These are phyloP conservation scores for Helicolenus hilgendorfi DNA, from an alignment of 2,797 vertebrate genomes.

Conservation along the genomic window DNA sequence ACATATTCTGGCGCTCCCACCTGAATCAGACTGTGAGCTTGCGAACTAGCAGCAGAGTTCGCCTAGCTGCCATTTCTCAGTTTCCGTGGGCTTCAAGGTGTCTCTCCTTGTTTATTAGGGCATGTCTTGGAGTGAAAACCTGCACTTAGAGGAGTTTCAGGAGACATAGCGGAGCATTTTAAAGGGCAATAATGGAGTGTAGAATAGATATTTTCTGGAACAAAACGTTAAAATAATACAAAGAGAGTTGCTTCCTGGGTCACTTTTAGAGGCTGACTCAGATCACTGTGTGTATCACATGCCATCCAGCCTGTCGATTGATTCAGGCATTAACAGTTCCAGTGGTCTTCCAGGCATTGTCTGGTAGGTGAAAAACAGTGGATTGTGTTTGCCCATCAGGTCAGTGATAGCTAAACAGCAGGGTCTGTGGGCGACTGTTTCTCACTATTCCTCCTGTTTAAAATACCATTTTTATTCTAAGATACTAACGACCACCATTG, in stretches of 20 bases:
- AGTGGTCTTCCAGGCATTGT: conserved; percentile 29
- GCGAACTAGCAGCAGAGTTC: conserved; percentile 35
- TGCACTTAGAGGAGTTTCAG: conserved; percentile 37
- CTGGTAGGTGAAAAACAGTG: conserved; percentile 22
- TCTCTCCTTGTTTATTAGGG: conserved; percentile 52
- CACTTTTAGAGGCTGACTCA: conserved; percentile 3
- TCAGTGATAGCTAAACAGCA: conserved; percentile 3
- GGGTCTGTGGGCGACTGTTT: not conserved
- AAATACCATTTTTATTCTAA: not conserved
- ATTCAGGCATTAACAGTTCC: conserved; percentile 25
- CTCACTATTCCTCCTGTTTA: not conserved
- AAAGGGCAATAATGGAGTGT: conserved; percentile 24
- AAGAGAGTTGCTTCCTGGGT: not conserved
- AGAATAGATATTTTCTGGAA: conserved; percentile 13
- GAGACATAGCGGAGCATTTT: conserved; percentile 21
- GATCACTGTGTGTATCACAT: conserved; percentile 30
- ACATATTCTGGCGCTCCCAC: conserved; percentile 25
- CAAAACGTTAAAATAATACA: not conserved
- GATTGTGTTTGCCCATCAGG: conserved; percentile 1
- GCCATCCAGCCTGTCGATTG: conserved; percentile 14
- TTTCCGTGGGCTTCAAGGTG: conserved; percentile 36
- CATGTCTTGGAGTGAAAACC: conserved; percentile 36
- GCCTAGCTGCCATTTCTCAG: conserved; percentile 57
- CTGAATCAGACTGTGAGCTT: conserved; percentile 34
- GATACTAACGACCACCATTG: not conserved